Evolutionary conservation across 1,140 invertebrate species (phyloP), one percentile per base, ranked within the genome.

Genomic region (Heliothis virescens): DNA sequence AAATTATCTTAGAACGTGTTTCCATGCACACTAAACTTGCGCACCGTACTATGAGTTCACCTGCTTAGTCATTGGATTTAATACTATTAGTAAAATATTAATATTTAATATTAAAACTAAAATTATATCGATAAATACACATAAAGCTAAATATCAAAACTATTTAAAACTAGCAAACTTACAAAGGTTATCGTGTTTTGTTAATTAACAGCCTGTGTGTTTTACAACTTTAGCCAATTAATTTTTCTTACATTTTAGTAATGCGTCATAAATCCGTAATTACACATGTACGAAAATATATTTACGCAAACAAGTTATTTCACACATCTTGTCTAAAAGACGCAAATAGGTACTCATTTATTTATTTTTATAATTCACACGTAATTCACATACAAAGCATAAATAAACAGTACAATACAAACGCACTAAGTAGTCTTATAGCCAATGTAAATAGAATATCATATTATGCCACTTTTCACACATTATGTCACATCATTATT

Each of bases 241-340:
- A 2, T 41, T 63, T 48, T 41, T 65, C 13, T 13, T 65, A n/a
- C 16, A 63, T 65, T 65, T 48, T 48, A 18, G 34, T 18, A 47
- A 47, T 9, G n/a, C 57, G 21, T 59, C 57, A 59, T 21, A 48
- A 65, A 11, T 47, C 9, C 47, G 5, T 41, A 65, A 65, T 48
- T 41, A 47, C 13, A 16, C 34, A 47, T 16, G 9, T 18, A 18
- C 16, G 7, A 41, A 47, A 63, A 11, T 63, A 16, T 10, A 65
- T 65, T 65, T 65, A 16, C 41, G 62, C 18, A 29, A 65, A 47
- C 7, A 65, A 47, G 34, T 29, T 65, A 48, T 16, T 65, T 65
- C 62, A 48, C 62, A 65, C 62, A 18, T 65, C 62, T 65, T 65
- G 62, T 65, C 62, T 65, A 65, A 65, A 65, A 65, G n/a, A 65